Base-by-base conservation (phyloP, 2,888 invertebrate genomes). In the Campoletis raptor region DNA sequence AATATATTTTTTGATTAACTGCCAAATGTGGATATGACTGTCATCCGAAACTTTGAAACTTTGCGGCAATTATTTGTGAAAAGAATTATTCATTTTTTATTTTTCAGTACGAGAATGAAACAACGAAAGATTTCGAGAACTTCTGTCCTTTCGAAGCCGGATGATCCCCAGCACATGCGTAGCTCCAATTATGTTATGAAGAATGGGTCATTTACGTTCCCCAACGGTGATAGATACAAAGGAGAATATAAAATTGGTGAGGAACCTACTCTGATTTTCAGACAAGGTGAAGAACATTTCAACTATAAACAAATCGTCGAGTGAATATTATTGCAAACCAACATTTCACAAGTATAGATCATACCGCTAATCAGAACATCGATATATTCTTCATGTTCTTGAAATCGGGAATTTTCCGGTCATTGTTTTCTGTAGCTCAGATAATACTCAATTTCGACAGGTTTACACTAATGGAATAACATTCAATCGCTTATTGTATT, bases 211-310 rank as follows among this genome's bases (percentile, higher is more conserved):
- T 96, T 96, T 90, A 87, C 89, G 12, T 95, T 96, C 88, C 92
- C 94, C 0, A 96, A 96, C 67, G 96, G 96, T 0, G 96, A 96
- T 87, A 93, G 89, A 2, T 96, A 96, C 87, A 94, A 95, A 0
- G 96, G 96, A 0, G 95, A 92, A 74, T 96, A 95, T 89, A 95
- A 95, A 90, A 95, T 95, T 0, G 95, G 95, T 92, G 95, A 95
- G 88, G 95, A 94, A 87, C 95, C 94, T 81, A 92, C 90, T 24
- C 90, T 89, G 48, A 89, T 95, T 30, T 94, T 94, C 89, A 95
- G 95, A 94, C 94, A 95, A 48, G 95, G 96, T 79, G 40, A 57
- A 9, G 0, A 24, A 12, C 9, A 64, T 30, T 64, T 37, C 9
- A 61, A 36, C 40, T 21, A 12, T 9, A 18, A 18, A 48, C 4